Percentiles rank a stretch among this genome's conserved stretches.
These are phyloP conservation scores for Catharus bicknelli DNA, from an alignment of 2,113 vertebrate species.

Conservation along the genomic window DNA sequence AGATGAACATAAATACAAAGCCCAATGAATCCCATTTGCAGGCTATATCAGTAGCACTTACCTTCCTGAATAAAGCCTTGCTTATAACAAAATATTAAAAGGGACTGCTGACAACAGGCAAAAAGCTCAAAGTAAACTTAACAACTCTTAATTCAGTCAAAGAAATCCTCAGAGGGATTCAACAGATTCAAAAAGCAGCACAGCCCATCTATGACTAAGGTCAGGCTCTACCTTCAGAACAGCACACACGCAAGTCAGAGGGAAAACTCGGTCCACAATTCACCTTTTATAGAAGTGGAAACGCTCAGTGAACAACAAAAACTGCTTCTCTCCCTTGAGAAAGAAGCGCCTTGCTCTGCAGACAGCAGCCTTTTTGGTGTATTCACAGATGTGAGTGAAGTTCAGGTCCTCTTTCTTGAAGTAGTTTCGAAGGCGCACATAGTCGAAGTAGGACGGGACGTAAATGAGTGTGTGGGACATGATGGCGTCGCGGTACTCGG, in stretches of 20 bases:
- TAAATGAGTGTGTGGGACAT: slow-evolving; percentile 97
- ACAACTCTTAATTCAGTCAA: not conserved
- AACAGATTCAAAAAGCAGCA: not conserved
- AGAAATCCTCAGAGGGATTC: not conserved
- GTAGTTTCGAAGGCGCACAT: slow-evolving; percentile 91
- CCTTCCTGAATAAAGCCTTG: not conserved
- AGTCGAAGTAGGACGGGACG: slow-evolving; percentile 94
- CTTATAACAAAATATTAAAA: not conserved
- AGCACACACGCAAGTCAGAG: not conserved
- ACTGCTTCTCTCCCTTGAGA: slow-evolving; percentile 87
- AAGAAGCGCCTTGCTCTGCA: slow-evolving; percentile 89
- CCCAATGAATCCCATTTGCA: not conserved
- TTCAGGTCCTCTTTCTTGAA: slow-evolving; percentile 91
- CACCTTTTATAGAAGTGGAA: slow-evolving; percentile 99
- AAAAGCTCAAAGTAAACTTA: not conserved
- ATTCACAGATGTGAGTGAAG: slow-evolving; percentile 89
- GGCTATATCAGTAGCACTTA: not conserved
- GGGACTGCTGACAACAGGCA: not conserved
- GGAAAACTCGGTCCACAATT: not conserved
- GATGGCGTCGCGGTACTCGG: slow-evolving; percentile 91
- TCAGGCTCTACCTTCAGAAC: not conserved
- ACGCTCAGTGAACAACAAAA: slow-evolving; percentile 92
- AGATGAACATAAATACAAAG: not conserved
- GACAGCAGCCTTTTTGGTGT: slow-evolving; percentile 81
- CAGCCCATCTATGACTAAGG: not conserved